Evolutionary conservation across 2,888 invertebrate genomes (phyloP), one percentile per base, ranked within the genome.

Genomic region (Lottia scabra): DNA sequence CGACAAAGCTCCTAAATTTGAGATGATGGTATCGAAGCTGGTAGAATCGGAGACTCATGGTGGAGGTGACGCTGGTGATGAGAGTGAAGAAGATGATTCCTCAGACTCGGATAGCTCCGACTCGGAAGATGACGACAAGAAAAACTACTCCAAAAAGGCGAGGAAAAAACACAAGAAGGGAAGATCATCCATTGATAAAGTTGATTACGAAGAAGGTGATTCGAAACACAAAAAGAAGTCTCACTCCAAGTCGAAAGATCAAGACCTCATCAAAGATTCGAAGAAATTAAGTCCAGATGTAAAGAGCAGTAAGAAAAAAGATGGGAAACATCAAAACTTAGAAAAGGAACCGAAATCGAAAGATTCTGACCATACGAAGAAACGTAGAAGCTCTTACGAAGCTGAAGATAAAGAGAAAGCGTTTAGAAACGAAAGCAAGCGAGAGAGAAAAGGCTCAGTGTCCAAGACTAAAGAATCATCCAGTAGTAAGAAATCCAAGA

Each of bases 311-410:
- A 69, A 56, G 65, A 46, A 62, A 72, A n/a, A 19, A 69, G 66
- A 56, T 30, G 13, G 26, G 23, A 26, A 66, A 74, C 63, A 43
- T 13, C 46, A 62, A 69, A 38, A 70, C 62, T 56, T 23, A 13
- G 67, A 71, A 56, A 70, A 38, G 68, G 65, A 65, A 38, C 26
- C 12, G 63, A 70, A 26, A 15, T 46, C 44, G 16, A 68, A 45
- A 63, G 70, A 66, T 30, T 67, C 45, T 65, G 76, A 27, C 26
- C 71, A 72, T 0, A 73, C n/a, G 26, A 62, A 56, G 38, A 70
- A 48, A 56, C 70, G 71, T 67, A 74, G 71, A 64, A 75, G 70
- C 38, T 38, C 19, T 48, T 74, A 70, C 62, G 64, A 15, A 56
- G 72, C 65, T 12, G 67, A 70, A 30, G 70, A 73, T 64, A 67